Evolutionary conservation across 2,888 invertebrate genomes (phyloP).

Genomic region (Odontocolon sp.): DNA sequence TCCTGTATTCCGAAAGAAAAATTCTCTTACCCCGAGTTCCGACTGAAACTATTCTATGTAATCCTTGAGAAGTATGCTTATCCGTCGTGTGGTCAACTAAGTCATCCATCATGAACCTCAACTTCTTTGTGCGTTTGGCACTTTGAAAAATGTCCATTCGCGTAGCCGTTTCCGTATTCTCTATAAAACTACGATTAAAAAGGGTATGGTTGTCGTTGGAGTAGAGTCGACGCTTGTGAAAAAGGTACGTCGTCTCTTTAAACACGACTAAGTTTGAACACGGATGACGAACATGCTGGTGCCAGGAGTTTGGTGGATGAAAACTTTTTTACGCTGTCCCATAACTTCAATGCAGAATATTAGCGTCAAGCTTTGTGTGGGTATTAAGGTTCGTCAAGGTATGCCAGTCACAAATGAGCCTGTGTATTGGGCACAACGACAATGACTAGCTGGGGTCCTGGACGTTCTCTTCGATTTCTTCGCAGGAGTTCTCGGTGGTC

Average conservation of each 20-base stretch:
- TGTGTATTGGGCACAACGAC: not conserved
- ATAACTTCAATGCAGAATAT: constrained; percentile 29
- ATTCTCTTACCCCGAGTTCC: not conserved
- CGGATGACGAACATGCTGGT: too few relatives aligned
- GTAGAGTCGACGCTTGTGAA: too few relatives aligned
- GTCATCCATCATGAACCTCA: not conserved
- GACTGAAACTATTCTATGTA: not conserved
- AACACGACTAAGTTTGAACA: too few relatives aligned
- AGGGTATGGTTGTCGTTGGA: too few relatives aligned
- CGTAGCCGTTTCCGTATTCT: too few relatives aligned
- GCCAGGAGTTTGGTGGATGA: too few relatives aligned
- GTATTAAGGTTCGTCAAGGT: not conserved
- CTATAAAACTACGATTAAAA: too few relatives aligned
- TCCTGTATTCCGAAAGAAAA: not conserved
- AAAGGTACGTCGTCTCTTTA: too few relatives aligned
- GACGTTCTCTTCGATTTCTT: constrained; percentile 3
- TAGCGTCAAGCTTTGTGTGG: constrained; percentile 41
- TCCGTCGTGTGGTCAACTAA: not conserved
- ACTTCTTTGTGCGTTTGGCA: not conserved
- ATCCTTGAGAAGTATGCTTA: not conserved
- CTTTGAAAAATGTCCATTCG: not conserved
- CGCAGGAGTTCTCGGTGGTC: constrained; percentile 26
- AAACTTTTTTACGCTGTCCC: too few relatives aligned
- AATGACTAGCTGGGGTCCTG: not conserved
- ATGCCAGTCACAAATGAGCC: not conserved